Evolutionary conservation across 53 echinoderm and acorn worm genomes (phyloP).

Genomic region (Henricia sp.): DNA sequence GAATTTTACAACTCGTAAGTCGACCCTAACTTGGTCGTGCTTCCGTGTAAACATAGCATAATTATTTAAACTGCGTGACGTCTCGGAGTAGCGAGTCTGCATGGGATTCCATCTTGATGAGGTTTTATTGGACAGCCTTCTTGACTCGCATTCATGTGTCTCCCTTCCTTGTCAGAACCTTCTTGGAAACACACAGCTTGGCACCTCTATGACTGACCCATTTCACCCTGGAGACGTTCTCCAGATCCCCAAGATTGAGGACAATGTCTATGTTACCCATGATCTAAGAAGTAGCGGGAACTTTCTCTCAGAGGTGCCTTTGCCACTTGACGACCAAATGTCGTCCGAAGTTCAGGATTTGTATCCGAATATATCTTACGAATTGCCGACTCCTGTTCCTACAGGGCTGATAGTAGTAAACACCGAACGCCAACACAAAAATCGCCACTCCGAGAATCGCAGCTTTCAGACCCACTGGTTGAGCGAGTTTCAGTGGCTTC

Average conservation of each 20-base stretch:
- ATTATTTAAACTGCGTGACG: too few species aligned
- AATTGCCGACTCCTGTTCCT: neutral
- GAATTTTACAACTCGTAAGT: too few species aligned
- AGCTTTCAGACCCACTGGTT: conserved; percentile 19
- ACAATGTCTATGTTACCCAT: neutral
- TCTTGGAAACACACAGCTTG: neutral
- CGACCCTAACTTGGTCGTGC: too few species aligned
- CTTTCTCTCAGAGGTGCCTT: neutral
- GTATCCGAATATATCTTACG: neutral
- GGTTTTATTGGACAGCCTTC: neutral
- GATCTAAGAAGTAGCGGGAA: neutral
- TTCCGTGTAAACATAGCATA: too few species aligned
- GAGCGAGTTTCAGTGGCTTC: conserved; percentile 5
- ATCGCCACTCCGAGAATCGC: neutral
- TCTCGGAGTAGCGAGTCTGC: too few species aligned
- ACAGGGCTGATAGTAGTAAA: neutral
- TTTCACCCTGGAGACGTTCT: conserved; percentile 3
- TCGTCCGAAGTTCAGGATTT: neutral
- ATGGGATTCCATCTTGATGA: too few species aligned
- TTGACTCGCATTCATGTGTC: conserved; percentile 38
- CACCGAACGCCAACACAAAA: neutral
- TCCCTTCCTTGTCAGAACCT: conserved; percentile 38
- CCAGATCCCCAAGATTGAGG: neutral
- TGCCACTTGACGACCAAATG: neutral
- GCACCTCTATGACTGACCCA: neutral